Evolutionary conservation across 2,888 invertebrate genomes (phyloP), one percentile per base, ranked within the genome.

Genomic region (Phymatocera aterrima): DNA sequence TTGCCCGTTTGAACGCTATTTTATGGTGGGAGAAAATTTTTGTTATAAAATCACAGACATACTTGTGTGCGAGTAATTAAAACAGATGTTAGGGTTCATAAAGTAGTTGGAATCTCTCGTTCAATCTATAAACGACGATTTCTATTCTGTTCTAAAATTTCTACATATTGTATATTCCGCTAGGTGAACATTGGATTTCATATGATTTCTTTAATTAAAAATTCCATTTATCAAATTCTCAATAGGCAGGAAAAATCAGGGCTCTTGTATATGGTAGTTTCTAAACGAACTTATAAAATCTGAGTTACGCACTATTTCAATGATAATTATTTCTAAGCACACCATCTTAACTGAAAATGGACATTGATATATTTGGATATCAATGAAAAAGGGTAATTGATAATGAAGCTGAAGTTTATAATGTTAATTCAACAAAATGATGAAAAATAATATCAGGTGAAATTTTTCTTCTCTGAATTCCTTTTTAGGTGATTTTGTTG

Each of bases 1-100:
- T 80, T 86, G 86, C 88, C 87, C 87, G 81, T 87, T 87, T 79
- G 85, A 86, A 89, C 85, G 85, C 88, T 89, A 86, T 83, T 87
- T 85, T 83, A 81, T 84, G 82, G 86, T 86, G 79, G 86, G 84
- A 88, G 84, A 87, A 88, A 86, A 85, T 80, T 82, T 79, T 85
- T 84, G 82, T 81, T 81, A 86, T 87, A 85, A 79, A 82, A 84
- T 80, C 64, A 80, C 80, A 78, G 78, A 54, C 54, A 75, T 40
- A 43, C 10, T 31, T 48, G 34, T 51, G 28, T 34, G 51, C 48
- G 72, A 51, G 28, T 51, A 72, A 72, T 51, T 43, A 68, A 68
- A 40, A 65, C 70, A 48, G 46, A 70, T 65, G 34, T 51, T 31
- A 51, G 10, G 8, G 2, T 51, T 28, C 6, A 21, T 46, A 28